Evolutionary conservation across 1,140 invertebrate genomes (phyloP), one percentile per base, ranked within the genome.

Genomic region (Caenorhabditis tropicalis): DNA sequence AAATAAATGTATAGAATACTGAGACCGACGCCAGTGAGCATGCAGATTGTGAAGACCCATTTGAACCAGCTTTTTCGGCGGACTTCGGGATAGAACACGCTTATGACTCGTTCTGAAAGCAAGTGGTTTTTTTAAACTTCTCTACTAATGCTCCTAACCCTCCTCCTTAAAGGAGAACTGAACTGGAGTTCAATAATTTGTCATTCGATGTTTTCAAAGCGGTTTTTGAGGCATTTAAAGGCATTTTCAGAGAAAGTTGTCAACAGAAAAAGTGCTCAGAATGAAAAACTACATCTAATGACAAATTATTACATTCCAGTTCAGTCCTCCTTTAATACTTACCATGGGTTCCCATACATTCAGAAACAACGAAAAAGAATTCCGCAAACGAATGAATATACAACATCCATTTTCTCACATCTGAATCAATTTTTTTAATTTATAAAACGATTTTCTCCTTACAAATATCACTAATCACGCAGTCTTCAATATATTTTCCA

Each of bases 401-500:
- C 4, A 74, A 21, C 43, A 74, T 12, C 19, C 10, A 31, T 74
- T 74, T 74, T 4, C 65, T 19, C 3, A 43, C 1, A 12, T 10
- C 36, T 46, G 29, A 19, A 65, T 5, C 27, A 29, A 58, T 19
- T 15, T 33, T 5, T 36, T 36, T 0, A 36, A 27, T 19, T 27
- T 36, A 33, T 19, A 3, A 3, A 15, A 36, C 2, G 10, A 3
- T 58, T 53, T 7, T 6, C 7, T 36, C 5, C 58, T 36, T 36
- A 65, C 58, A 2, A n/a, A 74, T 74, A 2, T 9, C 36, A 24
- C 65, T 74, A 12, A 74, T 74, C n/a, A 43, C 36, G 24, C 65
- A 74, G 29, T 74, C 65, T 24, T 74, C 65, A n/a, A 74, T 74
- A 12, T 19, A 43, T 9, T 74, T 74, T 46, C 65, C 65, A 15